These are phyloP conservation scores for Lordiphosa collinella DNA, from an alignment of 1,140 invertebrate species.

Conservation along the genomic window DNA sequence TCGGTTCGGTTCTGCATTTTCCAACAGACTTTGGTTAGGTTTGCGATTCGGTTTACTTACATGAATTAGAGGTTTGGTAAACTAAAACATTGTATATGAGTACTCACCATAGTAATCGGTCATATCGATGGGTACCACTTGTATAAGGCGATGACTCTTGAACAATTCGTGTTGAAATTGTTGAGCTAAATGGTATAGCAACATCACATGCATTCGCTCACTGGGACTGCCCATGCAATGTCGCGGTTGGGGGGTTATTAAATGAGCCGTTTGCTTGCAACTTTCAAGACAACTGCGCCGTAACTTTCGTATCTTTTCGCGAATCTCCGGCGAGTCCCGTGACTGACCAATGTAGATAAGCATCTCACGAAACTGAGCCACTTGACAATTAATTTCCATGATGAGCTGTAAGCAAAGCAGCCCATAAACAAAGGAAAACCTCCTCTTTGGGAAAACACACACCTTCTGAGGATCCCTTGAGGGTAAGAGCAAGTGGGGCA, in stretches of 20 bases:
- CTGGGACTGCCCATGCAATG: slow-evolving; percentile 50
- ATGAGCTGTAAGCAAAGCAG: slow-evolving; percentile 84
- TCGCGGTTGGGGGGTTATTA: slow-evolving; percentile 85
- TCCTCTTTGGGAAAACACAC: not conserved
- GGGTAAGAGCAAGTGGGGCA: slow-evolving; percentile 62
- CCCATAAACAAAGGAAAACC: too few relatives aligned
- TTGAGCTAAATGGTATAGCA: slow-evolving; percentile 91
- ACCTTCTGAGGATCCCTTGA: slow-evolving; percentile 67
- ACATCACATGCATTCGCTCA: slow-evolving; percentile 83
- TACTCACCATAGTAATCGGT: slow-evolving; percentile 91
- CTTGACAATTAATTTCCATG: slow-evolving; percentile 91
- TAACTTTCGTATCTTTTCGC: slow-evolving; percentile 91
- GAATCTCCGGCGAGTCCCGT: slow-evolving; percentile 90
- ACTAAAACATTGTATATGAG: too few relatives aligned
- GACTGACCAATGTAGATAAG: slow-evolving; percentile 92
- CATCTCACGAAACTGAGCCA: slow-evolving; percentile 91
- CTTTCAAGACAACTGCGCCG: slow-evolving; percentile 90
- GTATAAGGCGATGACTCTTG: slow-evolving; percentile 90
- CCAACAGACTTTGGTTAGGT: too few relatives aligned
- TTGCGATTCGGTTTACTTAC: too few relatives aligned
- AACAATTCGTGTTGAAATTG: slow-evolving; percentile 90
- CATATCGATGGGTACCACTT: slow-evolving; percentile 93
- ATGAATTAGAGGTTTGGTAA: too few relatives aligned
- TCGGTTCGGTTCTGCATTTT: too few relatives aligned
- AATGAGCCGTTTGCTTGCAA: slow-evolving; percentile 88